phyloP scores from a whole-genome alignment of 2,888 invertebrate species.

The Nephrotoma appendiculata region DNA sequence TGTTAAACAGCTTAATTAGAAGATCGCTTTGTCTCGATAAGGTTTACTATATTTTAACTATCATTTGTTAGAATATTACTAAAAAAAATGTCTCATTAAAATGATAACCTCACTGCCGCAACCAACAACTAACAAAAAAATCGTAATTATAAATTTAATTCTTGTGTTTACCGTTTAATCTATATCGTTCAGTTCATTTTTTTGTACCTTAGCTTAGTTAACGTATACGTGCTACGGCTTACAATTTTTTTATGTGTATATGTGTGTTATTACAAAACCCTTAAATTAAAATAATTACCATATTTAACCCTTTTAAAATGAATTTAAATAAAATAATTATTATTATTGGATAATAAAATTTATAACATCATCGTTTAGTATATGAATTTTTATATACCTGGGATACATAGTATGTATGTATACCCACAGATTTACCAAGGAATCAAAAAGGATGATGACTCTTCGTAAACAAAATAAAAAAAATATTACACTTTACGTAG shows the following conservation, averaged over 20 bases:
- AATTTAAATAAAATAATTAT: neutral
- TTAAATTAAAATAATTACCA: neutral
- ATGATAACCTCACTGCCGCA: neutral
- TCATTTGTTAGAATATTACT: neutral
- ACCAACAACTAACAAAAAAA: neutral
- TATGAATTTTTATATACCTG: neutral
- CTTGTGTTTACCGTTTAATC: neutral
- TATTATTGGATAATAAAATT: neutral
- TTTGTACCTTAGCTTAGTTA: neutral
- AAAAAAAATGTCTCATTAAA: neutral
- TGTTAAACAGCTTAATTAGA: neutral
- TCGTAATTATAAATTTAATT: neutral
- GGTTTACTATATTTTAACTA: neutral
- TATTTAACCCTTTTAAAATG: neutral
- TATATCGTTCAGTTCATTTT: neutral
- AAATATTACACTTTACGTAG: neutral
- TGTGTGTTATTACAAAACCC: neutral
- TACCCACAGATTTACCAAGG: neutral
- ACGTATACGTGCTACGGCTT: neutral
- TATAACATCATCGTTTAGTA: neutral
- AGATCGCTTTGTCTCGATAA: neutral
- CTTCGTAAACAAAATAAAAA: neutral
- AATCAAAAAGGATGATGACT: neutral
- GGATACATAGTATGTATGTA: neutral
- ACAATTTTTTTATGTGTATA: neutral